These are phyloP conservation scores for Arremon aurantiirostris DNA, from an alignment of 2,797 vertebrate genomes.

Conservation along the genomic window DNA sequence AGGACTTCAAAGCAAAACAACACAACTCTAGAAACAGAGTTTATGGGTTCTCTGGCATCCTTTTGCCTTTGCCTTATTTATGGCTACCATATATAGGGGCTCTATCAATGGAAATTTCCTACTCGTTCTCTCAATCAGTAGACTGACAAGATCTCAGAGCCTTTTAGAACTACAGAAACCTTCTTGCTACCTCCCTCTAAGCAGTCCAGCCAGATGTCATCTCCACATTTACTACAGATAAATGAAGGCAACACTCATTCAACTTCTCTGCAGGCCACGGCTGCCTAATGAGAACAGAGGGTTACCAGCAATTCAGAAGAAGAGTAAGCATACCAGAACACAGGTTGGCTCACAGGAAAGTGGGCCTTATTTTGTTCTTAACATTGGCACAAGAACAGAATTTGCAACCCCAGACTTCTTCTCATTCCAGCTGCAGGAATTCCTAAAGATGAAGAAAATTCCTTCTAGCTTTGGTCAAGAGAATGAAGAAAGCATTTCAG, in stretches of 20 bases:
- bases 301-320: neutral
- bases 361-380: neutral
- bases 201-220: neutral
- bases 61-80: neutral
- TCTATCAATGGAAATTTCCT: neutral
- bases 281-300: neutral
- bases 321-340: neutral
- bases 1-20: neutral
- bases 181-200: neutral
- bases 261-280: neutral
- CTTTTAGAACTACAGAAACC: neutral
- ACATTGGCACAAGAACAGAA: neutral
- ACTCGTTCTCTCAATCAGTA: neutral
- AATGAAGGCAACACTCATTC: neutral
- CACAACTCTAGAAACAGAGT: neutral
- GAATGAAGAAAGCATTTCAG: neutral
- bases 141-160: neutral
- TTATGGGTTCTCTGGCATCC: neutral
- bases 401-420: neutral
- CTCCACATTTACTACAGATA: neutral
- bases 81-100: neutral
- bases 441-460: neutral
- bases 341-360: neutral
- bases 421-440: neutral
- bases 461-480: neutral